Evolutionary conservation across 2,888 invertebrate genomes (phyloP).

Genomic region (Kuschelorhynchus macadamiae): DNA sequence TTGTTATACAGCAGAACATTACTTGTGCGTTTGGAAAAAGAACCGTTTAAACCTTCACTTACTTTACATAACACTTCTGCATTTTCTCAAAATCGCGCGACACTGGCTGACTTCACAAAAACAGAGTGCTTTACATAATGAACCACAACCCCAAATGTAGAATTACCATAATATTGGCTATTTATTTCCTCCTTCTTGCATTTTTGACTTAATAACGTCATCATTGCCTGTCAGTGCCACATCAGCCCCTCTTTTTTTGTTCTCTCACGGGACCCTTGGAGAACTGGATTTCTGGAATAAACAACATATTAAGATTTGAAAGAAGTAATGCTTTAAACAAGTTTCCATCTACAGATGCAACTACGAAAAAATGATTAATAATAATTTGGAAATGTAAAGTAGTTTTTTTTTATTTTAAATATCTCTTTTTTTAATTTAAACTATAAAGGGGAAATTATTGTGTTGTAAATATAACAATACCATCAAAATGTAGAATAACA

Average conservation of each 20-base stretch:
- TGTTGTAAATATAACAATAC: too few relatives aligned
- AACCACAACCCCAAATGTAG: constrained; percentile 41
- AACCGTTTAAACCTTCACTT: constrained; percentile 6
- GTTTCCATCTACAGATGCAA: too few relatives aligned
- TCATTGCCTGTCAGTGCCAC: constrained; percentile 45
- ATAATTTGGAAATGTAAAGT: too few relatives aligned
- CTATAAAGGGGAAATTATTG: too few relatives aligned
- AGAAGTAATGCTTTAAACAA: too few relatives aligned
- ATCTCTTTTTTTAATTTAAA: too few relatives aligned
- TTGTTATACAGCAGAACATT: too few relatives aligned
- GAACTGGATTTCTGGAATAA: constrained; percentile 20
- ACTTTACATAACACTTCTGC: constrained; percentile 30
- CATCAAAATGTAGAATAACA: too few relatives aligned
- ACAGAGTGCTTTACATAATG: constrained; percentile 48
- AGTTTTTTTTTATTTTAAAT: too few relatives aligned
- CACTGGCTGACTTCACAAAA: constrained; percentile 31
- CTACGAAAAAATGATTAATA: too few relatives aligned
- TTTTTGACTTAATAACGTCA: constrained; percentile 45
- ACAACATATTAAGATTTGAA: too few relatives aligned
- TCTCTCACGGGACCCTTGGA: constrained; percentile 4
- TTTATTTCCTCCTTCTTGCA: constrained; percentile 41
- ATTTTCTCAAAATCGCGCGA: constrained; percentile 26
- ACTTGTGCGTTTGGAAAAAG: too few relatives aligned
- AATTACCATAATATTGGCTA: constrained; percentile 50
- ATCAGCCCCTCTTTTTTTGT: constrained; percentile 36